Evolutionary conservation across 2,113 vertebrate genomes (phyloP).

Genomic region (Hassar affinis): DNA sequence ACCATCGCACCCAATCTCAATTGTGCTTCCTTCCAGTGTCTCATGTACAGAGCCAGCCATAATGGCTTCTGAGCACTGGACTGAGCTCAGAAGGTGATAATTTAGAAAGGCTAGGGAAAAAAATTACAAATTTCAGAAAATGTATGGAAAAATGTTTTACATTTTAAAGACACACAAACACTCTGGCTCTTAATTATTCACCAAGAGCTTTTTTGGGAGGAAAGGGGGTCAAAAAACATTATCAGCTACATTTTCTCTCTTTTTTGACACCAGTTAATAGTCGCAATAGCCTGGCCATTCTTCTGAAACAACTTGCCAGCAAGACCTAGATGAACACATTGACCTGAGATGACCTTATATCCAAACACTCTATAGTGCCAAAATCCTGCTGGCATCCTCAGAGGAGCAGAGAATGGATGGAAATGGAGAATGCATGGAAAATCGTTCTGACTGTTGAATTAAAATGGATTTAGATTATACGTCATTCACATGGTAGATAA

Average conservation of each 20-base stretch:
- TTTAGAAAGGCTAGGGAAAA: conserved; percentile 80
- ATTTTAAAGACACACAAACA: background rate
- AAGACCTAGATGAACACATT: background rate
- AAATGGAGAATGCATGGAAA: background rate
- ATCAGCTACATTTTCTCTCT: background rate
- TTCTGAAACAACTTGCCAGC: background rate
- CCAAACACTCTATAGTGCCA: background rate
- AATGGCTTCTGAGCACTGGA: conserved; percentile 94
- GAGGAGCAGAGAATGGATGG: background rate
- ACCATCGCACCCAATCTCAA: conserved; percentile 91
- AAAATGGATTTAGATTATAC: background rate
- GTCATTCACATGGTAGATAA: background rate
- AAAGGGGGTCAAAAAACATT: background rate
- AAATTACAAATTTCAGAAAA: background rate
- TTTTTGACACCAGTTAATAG: background rate
- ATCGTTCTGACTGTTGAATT: background rate
- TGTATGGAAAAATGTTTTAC: background rate
- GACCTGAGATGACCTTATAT: background rate
- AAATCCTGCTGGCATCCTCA: background rate
- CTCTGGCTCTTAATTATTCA: background rate
- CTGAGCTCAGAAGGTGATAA: conserved; percentile 86
- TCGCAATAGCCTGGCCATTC: too few relatives aligned
- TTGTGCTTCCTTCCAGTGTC: conserved; percentile 84
- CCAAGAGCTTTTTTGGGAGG: background rate
- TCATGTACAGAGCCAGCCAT: conserved; percentile 82